Evolutionary conservation across 2,113 vertebrate species (phyloP).

Genomic region (Saguinus midas): DNA sequence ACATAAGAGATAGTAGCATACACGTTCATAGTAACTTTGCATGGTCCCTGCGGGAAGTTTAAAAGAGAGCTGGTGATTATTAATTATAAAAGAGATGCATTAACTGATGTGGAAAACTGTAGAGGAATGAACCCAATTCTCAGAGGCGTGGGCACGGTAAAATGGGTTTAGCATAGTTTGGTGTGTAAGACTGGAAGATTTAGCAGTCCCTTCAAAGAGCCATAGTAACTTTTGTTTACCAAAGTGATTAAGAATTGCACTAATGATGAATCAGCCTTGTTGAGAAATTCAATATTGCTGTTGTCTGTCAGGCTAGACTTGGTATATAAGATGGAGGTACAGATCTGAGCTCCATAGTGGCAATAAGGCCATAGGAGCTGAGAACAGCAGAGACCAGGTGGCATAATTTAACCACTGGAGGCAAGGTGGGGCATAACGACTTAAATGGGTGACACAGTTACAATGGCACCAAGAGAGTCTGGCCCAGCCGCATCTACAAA

Average conservation of each 20-base stretch:
- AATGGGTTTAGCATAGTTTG: background rate
- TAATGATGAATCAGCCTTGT: background rate
- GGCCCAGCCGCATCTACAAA: background rate
- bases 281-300: background rate
- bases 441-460: background rate
- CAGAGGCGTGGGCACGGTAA: background rate
- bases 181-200: background rate
- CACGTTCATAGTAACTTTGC: background rate
- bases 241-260: background rate
- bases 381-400: background rate
- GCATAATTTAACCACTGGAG: background rate
- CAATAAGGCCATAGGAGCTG: background rate
- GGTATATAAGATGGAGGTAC: background rate
- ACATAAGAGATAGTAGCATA: background rate
- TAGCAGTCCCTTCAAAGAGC: background rate
- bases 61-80: background rate
- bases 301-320: background rate
- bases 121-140: background rate
- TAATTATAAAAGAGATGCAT: background rate
- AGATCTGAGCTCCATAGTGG: background rate
- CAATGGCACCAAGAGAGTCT: background rate
- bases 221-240: background rate
- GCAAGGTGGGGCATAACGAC: background rate
- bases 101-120: background rate
- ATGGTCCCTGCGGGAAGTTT: background rate